Evolutionary conservation across 1,140 invertebrate species (phyloP).

Genomic region (Drosophila lini): DNA sequence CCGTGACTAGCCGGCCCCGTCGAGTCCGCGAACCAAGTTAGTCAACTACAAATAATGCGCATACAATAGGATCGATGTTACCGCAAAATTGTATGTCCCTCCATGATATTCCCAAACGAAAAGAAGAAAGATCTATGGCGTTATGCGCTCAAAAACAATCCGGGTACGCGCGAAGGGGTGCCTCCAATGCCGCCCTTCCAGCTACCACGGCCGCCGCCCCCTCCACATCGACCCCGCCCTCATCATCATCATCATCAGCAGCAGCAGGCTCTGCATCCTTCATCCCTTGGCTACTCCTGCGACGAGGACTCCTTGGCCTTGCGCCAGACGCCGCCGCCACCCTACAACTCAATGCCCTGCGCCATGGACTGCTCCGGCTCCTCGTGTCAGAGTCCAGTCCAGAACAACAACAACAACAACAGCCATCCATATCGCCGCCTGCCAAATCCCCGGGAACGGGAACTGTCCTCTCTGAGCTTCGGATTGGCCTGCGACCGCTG

Average conservation of each 20-base stretch:
- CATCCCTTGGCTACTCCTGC: constrained; percentile 37
- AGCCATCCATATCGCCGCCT: constrained; percentile 37
- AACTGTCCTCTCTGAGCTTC: constrained; percentile 28
- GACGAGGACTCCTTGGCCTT: constrained; percentile 47
- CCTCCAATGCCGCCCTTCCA: constrained; percentile 52
- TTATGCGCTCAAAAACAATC: constrained; percentile 82
- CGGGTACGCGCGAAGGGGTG: constrained; percentile 78
- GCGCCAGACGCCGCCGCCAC: constrained; percentile 65
- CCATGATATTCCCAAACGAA: constrained; percentile 84
- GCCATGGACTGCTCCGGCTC: constrained; percentile 64
- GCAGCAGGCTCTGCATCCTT: constrained; percentile 15
- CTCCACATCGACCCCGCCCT: constrained; percentile 75
- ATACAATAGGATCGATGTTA: constrained; percentile 84
- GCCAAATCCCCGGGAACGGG: constrained; percentile 38
- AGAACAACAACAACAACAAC: constrained; percentile 33
- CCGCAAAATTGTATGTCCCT: constrained; percentile 84
- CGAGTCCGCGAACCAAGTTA: constrained; percentile 68
- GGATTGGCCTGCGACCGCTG: constrained; percentile 46
- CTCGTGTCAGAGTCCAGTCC: constrained; percentile 33
- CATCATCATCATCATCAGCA: constrained; percentile 22
- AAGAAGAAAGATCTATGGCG: constrained; percentile 84
- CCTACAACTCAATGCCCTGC: constrained; percentile 61
- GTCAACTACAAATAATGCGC: constrained; percentile 81
- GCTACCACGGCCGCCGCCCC: constrained; percentile 75
- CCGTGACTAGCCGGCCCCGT: constrained; percentile 63